A percentile compares a stretch with the other conserved stretches of the same genome.
These are phyloP conservation scores for Nansenia antarctica DNA, from an alignment of 2,113 vertebrate genomes.

Conservation along the genomic window DNA sequence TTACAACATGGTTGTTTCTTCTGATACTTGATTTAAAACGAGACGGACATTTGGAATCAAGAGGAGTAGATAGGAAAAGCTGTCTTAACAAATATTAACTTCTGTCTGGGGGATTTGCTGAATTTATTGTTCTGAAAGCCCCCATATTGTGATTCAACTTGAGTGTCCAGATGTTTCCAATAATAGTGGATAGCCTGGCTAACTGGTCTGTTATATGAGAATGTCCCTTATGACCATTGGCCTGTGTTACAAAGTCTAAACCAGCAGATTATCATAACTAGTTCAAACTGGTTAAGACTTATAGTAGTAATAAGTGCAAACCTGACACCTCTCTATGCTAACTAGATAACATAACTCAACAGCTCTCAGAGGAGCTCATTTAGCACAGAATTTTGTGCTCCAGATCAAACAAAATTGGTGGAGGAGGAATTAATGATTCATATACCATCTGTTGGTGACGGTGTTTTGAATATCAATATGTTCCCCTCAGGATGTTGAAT, in stretches of 20 bases:
- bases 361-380: slow-evolving; percentile 34
- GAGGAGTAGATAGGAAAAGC: slow-evolving; percentile 34
- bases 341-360: background rate
- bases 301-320: too few species aligned
- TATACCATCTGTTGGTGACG: slow-evolving; percentile 65
- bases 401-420: slow-evolving; percentile 61
- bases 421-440: slow-evolving; percentile 76
- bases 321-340: too few species aligned
- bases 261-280: background rate
- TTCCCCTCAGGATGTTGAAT: slow-evolving; percentile 70
- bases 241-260: slow-evolving; percentile 43
- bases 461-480: slow-evolving; percentile 67
- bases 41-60: background rate
- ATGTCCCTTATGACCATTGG: slow-evolving; percentile 41
- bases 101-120: slow-evolving; percentile 49
- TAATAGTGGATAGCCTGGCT: slow-evolving; percentile 49
- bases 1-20: too few species aligned
- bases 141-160: slow-evolving; percentile 33
- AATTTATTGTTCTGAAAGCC: slow-evolving; percentile 51
- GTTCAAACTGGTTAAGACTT: too few species aligned
- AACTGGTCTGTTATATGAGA: slow-evolving; percentile 43
- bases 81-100: slow-evolving; percentile 58
- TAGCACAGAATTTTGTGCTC: slow-evolving; percentile 44
- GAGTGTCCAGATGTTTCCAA: slow-evolving; percentile 57
- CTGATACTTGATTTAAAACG: background rate